phyloP scores from a whole-genome alignment of 2,113 vertebrate species.

The Lipophrys pholis region DNA sequence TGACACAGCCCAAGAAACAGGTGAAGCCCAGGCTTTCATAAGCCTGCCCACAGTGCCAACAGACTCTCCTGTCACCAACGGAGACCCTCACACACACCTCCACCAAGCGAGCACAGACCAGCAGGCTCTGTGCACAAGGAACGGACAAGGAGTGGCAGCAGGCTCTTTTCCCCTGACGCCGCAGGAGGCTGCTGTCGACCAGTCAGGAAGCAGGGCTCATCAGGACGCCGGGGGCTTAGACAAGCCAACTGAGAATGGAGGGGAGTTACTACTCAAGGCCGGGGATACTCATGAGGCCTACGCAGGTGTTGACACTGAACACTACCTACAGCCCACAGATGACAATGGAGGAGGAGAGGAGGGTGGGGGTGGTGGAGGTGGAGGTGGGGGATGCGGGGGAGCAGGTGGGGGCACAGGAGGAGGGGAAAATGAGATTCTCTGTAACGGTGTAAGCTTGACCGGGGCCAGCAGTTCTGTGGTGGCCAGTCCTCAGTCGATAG shows the following conservation, averaged over 20 bases:
- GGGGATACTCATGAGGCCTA: constrained; percentile 89
- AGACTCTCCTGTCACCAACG: constrained; percentile 84
- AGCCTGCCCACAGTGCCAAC: constrained; percentile 85
- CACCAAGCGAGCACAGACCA: constrained; percentile 80
- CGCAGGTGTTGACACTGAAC: constrained; percentile 84
- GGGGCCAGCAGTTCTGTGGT: constrained; percentile 65
- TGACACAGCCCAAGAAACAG: constrained; percentile 69
- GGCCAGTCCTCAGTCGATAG: constrained; percentile 74
- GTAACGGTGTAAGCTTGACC: constrained; percentile 81
- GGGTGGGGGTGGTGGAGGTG: constrained; percentile 28
- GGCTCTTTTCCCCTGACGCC: constrained; percentile 61
- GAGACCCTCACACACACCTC: constrained; percentile 74
- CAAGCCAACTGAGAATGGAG: constrained; percentile 81
- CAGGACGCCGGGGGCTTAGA: constrained; percentile 72
- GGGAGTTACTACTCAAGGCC: constrained; percentile 88
- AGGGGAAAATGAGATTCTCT: constrained; percentile 76
- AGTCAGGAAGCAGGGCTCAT: constrained; percentile 77
- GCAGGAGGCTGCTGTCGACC: constrained; percentile 58
- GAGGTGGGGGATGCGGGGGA: constrained; percentile 30
- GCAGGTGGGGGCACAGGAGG: constrained; percentile 37
- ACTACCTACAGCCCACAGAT: constrained; percentile 88
- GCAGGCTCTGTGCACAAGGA: constrained; percentile 84
- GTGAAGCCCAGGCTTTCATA: constrained; percentile 72
- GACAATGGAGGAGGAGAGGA: constrained; percentile 65
- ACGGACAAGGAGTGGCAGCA: constrained; percentile 80